Percentiles rank a stretch among this genome's conserved stretches.
phyloP scores from a whole-genome alignment of 2,888 invertebrate genomes.

The Anoplius nigerrimus region DNA sequence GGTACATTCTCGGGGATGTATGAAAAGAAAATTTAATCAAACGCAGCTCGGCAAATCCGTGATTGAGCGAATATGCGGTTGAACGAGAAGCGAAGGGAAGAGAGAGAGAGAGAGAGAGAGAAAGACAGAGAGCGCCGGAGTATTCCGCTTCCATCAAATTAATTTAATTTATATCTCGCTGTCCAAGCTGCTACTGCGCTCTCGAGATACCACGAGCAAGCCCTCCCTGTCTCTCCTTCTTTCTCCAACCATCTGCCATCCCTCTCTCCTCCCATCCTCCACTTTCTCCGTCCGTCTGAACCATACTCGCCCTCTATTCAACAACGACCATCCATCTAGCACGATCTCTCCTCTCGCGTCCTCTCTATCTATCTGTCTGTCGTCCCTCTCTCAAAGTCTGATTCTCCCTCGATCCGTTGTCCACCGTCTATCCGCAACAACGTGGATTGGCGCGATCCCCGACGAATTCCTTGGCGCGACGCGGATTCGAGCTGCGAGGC shows the following conservation, averaged over 20 bases:
- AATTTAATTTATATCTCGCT: conserved; percentile 71
- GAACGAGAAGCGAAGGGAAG: conserved; percentile 13
- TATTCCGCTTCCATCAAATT: conserved; percentile 69
- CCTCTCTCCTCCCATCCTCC: no score
- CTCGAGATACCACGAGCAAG: conserved; percentile 54
- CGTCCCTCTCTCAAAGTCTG: neutral
- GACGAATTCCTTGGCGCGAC: conserved; percentile 60
- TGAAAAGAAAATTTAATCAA: conserved; percentile 5
- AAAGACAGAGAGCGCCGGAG: conserved; percentile 9
- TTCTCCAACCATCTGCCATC: neutral
- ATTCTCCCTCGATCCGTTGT: conserved; percentile 10
- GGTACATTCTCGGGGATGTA: neutral
- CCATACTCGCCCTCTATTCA: conserved; percentile 14
- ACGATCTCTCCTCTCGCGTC: conserved; percentile 6
- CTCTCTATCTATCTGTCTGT: conserved; percentile 14
- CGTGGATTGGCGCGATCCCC: conserved; percentile 55
- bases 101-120: conserved; percentile 11
- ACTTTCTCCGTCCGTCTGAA: conserved; percentile 17
- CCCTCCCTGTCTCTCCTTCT: conserved; percentile 23
- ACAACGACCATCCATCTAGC: conserved; percentile 5
- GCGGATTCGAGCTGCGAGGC: conserved; percentile 39
- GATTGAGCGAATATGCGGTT: neutral
- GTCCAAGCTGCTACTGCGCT: conserved; percentile 56
- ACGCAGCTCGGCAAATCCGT: neutral
- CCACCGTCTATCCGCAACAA: conserved; percentile 23